Evolutionary conservation across 37 sponge, comb jelly and placozoan genomes (phyloP).

Genomic region (Diacarnus erythraeanus): DNA sequence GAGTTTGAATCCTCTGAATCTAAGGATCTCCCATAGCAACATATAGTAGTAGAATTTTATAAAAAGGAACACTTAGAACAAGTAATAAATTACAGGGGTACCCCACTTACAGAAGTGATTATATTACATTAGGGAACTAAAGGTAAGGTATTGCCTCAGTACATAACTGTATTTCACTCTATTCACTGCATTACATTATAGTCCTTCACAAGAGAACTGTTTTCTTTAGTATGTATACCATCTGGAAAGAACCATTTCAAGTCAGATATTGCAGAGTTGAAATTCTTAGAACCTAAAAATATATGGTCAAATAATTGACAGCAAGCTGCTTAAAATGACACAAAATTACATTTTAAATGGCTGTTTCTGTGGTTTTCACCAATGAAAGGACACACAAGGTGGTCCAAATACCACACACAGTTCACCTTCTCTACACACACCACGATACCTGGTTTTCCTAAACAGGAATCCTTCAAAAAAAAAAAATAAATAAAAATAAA

Average conservation of each 20-base stretch:
- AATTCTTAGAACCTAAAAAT: conserved; percentile 37
- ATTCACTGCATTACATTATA: conserved; percentile 40
- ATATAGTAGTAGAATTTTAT: too few species aligned
- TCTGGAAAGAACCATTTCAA: conserved; percentile 48
- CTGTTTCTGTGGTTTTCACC: neutral
- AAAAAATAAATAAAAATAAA: too few species aligned
- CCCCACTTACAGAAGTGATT: too few species aligned
- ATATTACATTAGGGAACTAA: too few species aligned
- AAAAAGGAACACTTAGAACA: too few species aligned
- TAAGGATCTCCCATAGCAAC: too few species aligned
- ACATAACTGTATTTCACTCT: too few species aligned
- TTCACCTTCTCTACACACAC: conserved; percentile 67
- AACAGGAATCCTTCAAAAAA: too few species aligned
- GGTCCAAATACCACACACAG: conserved; percentile 60
- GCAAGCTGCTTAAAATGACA: neutral
- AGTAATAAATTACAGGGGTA: too few species aligned
- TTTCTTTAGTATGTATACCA: conserved; percentile 33
- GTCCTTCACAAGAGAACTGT: neutral
- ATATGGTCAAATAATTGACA: neutral
- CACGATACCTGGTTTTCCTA: conserved; percentile 3
- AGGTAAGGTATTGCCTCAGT: too few species aligned
- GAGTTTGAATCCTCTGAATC: too few species aligned
- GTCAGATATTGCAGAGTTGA: conserved; percentile 25
- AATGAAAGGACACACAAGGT: conserved; percentile 42
- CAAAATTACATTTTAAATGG: conserved; percentile 19